Percentiles rank a stretch among this genome's conserved stretches.
Conservation (phyloP, 1,140 invertebrate genomes). For the Nasonia vitripennis region DNA sequence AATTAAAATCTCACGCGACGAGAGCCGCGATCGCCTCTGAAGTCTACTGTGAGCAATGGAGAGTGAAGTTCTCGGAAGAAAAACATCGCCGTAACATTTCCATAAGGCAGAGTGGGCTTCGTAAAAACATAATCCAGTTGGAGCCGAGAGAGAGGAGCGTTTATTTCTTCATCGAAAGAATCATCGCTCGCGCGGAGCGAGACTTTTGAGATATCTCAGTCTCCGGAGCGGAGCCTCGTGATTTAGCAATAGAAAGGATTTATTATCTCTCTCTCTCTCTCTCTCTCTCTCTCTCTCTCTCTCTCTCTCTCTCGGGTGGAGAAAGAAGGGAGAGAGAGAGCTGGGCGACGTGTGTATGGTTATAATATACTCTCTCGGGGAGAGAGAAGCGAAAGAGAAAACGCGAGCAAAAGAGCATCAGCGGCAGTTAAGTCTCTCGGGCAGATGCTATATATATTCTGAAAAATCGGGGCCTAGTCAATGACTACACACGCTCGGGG, state of each 20-base stretch:
- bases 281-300: not conserved
- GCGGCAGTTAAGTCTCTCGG: not conserved
- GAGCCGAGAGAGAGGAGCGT: not conserved
- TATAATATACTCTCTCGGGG: not conserved
- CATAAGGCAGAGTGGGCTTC: not conserved
- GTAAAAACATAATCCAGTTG: slow-evolving; percentile 14
- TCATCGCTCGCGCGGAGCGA: slow-evolving; percentile 14
- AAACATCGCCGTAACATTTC: slow-evolving; percentile 17
- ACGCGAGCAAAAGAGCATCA: not conserved
- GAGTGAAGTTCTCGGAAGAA: not conserved
- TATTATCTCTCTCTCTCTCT: slow-evolving; percentile 16
- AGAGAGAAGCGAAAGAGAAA: slow-evolving; percentile 17
- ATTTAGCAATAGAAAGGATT: slow-evolving; percentile 46
- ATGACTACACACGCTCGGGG: not conserved
- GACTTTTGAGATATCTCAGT: slow-evolving; percentile 36
- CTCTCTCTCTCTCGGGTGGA: not conserved
- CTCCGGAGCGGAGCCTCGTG: slow-evolving; percentile 6
- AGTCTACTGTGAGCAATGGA: not conserved
- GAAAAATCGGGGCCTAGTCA: slow-evolving; percentile 54
- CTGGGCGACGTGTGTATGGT: no score
- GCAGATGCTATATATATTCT: slow-evolving; percentile 53
- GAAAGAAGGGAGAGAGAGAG: not conserved
- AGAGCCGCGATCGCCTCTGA: not conserved
- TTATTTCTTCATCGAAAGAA: slow-evolving; percentile 45
- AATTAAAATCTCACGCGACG: slow-evolving; percentile 22